Conservation (phyloP, 2,888 invertebrate species). For the Lasioglossum morio region DNA sequence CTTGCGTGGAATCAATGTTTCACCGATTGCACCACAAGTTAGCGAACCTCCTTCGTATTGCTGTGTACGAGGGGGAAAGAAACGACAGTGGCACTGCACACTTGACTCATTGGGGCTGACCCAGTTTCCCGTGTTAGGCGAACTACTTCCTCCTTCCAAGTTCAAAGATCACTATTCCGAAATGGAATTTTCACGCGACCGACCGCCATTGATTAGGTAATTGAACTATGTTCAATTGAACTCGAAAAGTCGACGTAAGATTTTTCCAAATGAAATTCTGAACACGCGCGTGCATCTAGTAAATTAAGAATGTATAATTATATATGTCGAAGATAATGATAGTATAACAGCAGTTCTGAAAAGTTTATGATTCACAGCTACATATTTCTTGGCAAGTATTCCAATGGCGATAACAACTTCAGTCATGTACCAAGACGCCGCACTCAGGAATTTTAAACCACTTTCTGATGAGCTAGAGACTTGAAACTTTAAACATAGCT, state of each 20-base stretch:
- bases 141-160: slow-evolving; percentile 15
- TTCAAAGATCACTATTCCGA: slow-evolving; percentile 2
- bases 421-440: neutral
- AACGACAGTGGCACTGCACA: slow-evolving; percentile 18
- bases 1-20: neutral
- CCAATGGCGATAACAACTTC: neutral
- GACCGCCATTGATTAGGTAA: neutral
- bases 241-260: neutral
- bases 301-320: neutral
- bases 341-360: neutral
- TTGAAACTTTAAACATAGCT: no score
- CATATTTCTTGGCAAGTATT: neutral
- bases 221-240: neutral
- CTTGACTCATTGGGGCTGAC: slow-evolving; percentile 28
- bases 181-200: neutral
- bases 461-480: no score
- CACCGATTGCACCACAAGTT: neutral
- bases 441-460: neutral
- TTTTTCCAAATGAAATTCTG: neutral
- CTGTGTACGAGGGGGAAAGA: slow-evolving; percentile 15
- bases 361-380: neutral
- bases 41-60: neutral
- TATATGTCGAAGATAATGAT: neutral
- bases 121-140: neutral
- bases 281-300: neutral